Base-by-base conservation (phyloP, 2,113 vertebrate species). In the Scomber colias region DNA sequence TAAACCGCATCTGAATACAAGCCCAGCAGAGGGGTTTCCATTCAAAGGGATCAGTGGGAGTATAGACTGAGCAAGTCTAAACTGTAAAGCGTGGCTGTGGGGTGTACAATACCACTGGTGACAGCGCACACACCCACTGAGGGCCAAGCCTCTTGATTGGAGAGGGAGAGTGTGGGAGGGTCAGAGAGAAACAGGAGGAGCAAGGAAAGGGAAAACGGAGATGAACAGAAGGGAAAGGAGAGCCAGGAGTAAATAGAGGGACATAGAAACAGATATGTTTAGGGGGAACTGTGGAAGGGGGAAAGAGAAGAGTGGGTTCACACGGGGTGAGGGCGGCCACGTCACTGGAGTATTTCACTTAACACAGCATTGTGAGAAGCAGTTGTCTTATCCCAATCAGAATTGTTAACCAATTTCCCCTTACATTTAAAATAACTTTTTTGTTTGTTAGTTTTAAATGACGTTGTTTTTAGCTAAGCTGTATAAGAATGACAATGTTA, bases 61-160 rank as follows among this genome's bases (percentile, higher is more conserved):
- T 64, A 81, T 53, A 78, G 82, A 81, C 73, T 71, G 79, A 84
- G 74, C 81, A 84, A 64, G 77, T 71, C 72, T 82, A 66, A 81
- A 90, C 71, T 88, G 81, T 89, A 86, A 87, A 90, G 85, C 57
- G 74, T 84, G 82, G 83, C 74, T 84, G 67, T 68, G 79, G 60
- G 19, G 66, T 77, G 71, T 27, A 90, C 80, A 86, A 90, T 89
- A 85, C 85, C 65, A 70, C 49, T 30, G 74, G 75, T 90, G 80
- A 85, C 87, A 74, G 70, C 56, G 51, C 64, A 86, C 86, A 86
- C 84, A 89, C 73, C 63, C 81, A 73, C 72, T 27, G 8, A 71
- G 72, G 65, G 57, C 60, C 77, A 49, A 83, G 63, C 59, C 82
- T 82, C 69, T 50, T 71, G 55, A 69, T 27, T 67, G 57, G 71